Base-by-base conservation (phyloP, 2,888 invertebrate species). In the Tenthredo notha region DNA sequence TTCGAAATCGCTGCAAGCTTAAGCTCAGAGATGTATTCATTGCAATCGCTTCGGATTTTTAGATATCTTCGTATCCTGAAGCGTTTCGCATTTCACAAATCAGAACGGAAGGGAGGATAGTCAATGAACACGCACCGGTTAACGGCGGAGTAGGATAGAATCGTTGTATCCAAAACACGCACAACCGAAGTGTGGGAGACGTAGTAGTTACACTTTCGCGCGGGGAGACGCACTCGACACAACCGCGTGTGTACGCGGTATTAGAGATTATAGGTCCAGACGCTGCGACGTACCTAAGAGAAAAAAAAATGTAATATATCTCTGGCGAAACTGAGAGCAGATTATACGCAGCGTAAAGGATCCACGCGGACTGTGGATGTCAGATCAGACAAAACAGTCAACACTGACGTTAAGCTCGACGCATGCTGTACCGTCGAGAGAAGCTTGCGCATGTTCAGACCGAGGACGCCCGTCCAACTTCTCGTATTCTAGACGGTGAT, bases 331-430 rank as follows among this genome's bases (percentile, higher is more conserved):
- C 37, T 29, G n/a, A 47, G 72, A 74, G 25, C 2, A 33, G 15
- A 80, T n/a, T 29, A 25, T 15, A 37, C 47, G 80, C 61, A 21
- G 12, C 33, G 25, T 40, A 80, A 21, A 25, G 80, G 80, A 80
- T 25, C 80, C 80, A 80, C 80, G 80, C 80, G 80, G 80, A 80
- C 80, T 61, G 80, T 40, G 80, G 61, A 80, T 80, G 61, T 80
- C 80, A 80, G 80, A 80, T 80, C n/a, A 80, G 80, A 61, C 37
- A 80, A 80, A 80, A 80, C 80, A 80, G 80, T 80, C 80, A 80
- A 80, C 80, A 61, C 80, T 80, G 61, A 80, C 80, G 80, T 61
- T 80, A 80, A 37, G 25, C 40, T 21, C 61, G 80, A 80, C 61
- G 80, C 80, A 80, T 58, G 58, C 29, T 58, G 58, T 61, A 37